These are phyloP conservation scores for Xenopus tropicalis DNA, from an alignment of 2,113 vertebrate genomes.

Conservation along the genomic window UCB_Xtro_10.0 CM004443.2:142639001-142639500, in stretches of 20 bases:
- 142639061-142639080: constrained; percentile 41
- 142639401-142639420: too few species aligned
- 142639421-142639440: too few species aligned
- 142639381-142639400: too few species aligned
- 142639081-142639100: constrained; percentile 25
- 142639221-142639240: not conserved
- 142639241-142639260: too few species aligned
- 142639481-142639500: constrained; percentile 15
- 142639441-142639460: too few species aligned
- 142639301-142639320: too few species aligned
- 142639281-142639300: too few species aligned
- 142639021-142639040: constrained; percentile 5
- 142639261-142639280: too few species aligned
- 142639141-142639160: constrained; percentile 23
- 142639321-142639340: too few species aligned
- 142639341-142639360: too few species aligned
- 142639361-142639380: too few species aligned
- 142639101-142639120: constrained; percentile 14
- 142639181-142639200: not conserved
- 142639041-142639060: constrained; percentile 9
- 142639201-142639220: not conserved
- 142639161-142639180: not conserved
- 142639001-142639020: constrained; percentile 37
- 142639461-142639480: too few species aligned
- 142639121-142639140: constrained; percentile 17